phyloP scores from a whole-genome alignment of 2,888 invertebrate species.

The Lasioglossum figueresi region DNA sequence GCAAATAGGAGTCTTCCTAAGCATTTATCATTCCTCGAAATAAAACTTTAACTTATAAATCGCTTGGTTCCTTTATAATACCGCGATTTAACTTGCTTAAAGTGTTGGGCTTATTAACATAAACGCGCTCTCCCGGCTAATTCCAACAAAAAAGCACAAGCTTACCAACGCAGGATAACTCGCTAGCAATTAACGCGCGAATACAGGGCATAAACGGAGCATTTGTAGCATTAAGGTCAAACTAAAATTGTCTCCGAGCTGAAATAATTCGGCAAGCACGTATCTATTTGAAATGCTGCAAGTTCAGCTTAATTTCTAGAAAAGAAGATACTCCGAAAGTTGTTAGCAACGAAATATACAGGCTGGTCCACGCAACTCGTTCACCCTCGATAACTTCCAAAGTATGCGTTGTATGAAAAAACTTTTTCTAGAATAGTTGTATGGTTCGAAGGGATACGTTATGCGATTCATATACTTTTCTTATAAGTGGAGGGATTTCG shows the following conservation, averaged over 20 bases:
- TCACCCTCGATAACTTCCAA: no score
- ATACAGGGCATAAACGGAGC: background rate
- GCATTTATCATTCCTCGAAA: background rate
- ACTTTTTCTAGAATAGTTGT: no score
- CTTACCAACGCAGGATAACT: background rate
- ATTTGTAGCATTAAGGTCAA: conserved; percentile 12
- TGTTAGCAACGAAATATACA: background rate
- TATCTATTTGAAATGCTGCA: background rate
- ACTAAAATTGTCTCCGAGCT: conserved; percentile 3
- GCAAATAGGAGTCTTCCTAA: background rate
- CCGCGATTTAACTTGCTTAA: conserved; percentile 1
- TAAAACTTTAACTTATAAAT: background rate
- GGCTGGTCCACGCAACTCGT: no score
- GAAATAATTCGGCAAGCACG: background rate
- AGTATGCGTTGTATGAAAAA: no score
- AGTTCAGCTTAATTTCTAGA: background rate
- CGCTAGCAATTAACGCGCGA: conserved; percentile 5
- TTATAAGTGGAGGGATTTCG: no score
- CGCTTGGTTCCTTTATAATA: background rate
- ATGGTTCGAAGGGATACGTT: no score
- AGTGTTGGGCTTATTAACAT: conserved; percentile 2
- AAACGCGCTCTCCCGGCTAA: background rate
- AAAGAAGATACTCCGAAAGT: background rate
- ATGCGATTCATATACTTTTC: no score
- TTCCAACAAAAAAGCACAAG: background rate